Percentiles rank a stretch among this genome's conserved stretches.
Conservation (phyloP, 2,797 vertebrate genomes). For the Falco columbarius region DNA sequence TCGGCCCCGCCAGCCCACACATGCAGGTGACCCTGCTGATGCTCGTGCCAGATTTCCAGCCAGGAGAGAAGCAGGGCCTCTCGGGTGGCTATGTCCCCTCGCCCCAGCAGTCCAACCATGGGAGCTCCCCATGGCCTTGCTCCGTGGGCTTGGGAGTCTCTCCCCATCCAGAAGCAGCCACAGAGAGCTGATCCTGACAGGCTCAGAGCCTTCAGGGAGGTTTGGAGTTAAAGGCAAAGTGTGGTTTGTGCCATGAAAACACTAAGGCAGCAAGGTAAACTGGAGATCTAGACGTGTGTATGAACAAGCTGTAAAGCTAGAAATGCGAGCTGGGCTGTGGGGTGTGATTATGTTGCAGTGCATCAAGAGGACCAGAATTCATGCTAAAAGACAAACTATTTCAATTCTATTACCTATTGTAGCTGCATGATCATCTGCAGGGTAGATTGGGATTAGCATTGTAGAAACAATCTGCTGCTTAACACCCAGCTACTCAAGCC, state of each 20-base stretch:
- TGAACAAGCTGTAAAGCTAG: neutral
- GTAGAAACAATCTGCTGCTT: neutral
- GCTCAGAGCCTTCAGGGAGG: neutral
- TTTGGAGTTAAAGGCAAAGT: neutral
- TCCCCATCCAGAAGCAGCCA: neutral
- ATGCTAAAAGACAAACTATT: neutral
- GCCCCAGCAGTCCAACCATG: neutral
- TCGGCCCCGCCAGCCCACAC: neutral
- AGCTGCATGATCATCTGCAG: neutral
- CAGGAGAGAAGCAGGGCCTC: neutral
- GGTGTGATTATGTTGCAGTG: neutral
- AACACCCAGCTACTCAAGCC: neutral
- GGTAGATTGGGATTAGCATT: neutral
- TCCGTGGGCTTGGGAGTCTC: neutral
- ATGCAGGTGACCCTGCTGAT: accelerated
- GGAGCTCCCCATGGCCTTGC: accelerated
- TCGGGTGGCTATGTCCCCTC: neutral
- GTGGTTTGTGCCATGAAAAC: neutral
- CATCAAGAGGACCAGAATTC: neutral
- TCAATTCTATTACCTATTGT: accelerated
- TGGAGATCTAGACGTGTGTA: accelerated
- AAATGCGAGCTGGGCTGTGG: neutral
- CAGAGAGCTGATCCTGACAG: neutral
- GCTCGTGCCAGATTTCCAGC: accelerated
- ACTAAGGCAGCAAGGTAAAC: neutral